Base-by-base conservation (phyloP, 2,113 vertebrate genomes). In the Physeter macrocephalus region DNA sequence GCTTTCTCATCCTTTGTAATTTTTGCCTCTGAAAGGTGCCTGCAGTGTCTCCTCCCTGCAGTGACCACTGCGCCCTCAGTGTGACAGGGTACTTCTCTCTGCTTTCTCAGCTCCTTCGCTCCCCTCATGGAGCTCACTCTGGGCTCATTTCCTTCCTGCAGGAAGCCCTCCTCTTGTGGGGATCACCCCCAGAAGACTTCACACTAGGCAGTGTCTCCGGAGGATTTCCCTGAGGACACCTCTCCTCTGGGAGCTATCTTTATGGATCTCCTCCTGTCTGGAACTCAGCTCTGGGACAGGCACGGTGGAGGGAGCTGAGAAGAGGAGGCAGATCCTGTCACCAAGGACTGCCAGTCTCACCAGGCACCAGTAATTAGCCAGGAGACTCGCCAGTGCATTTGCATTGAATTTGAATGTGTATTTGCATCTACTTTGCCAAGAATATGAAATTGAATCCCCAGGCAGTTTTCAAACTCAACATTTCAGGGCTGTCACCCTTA, bases 391-490 rank as follows among this genome's bases (percentile, higher is more conserved):
- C 57, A 78, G 46, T 8, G 11, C 66, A 61, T 93, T 90, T 97
- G 46, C 80, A 87, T 78, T 83, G 64, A 29, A 80, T 88, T 88
- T 94, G 64, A 90, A 85, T 94, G 52, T 29, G 14, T 52, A 84
- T 96, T 88, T 97, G 85, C 85, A 96, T 88, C 86, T 74, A 39
- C 25, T 80, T 93, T 84, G 36, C 86, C 59, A 52, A 88, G 78
- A 46, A 81, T 82, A 82, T 88, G 95, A 94, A 81, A 87, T 21
- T 90, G 66, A 88, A 75, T 85, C 90, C 89, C 66, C 77, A 90
- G 96, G 94, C 86, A 94, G 64, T 94, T 97, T 95, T 95, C 71
- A 94, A 94, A 62, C 90, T 94, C 52, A 69, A 75, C 75, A 41
- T 86, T 88, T 95, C 57, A 90, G 52, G 49, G 49, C 49, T 93